A percentile compares a stretch with the other conserved stretches of the same genome.
These are phyloP conservation scores for Gephyroberyx darwinii DNA, from an alignment of 2,797 vertebrate genomes.

Conservation along the genomic window DNA sequence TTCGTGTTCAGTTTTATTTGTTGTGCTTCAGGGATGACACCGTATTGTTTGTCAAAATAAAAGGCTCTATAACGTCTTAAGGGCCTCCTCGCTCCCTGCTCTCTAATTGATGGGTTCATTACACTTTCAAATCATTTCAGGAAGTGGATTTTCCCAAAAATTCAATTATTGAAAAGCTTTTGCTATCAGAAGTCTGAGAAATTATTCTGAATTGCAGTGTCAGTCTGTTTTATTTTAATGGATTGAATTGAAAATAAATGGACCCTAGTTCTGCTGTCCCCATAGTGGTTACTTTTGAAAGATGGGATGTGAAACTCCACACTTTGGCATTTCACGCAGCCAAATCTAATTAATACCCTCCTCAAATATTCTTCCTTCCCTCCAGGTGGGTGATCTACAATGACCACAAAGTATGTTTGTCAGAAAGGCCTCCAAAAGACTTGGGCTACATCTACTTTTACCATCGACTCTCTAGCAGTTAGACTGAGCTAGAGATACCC, in stretches of 20 bases:
- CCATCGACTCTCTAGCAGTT: slow-evolving; percentile 92
- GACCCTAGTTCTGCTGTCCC: slow-evolving; percentile 6
- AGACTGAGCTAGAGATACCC: slow-evolving; percentile 66
- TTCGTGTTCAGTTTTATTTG: not conserved
- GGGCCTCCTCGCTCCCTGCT: too few species aligned
- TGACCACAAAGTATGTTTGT: slow-evolving; percentile 97
- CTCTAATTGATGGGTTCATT: too few species aligned
- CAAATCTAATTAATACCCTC: not conserved
- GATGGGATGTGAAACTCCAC: not conserved
- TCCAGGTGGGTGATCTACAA: slow-evolving; percentile 99
- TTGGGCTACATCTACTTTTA: slow-evolving; percentile 99
- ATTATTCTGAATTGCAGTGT: slow-evolving; percentile 5
- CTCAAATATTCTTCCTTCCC: slow-evolving; percentile 23
- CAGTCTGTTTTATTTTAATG: not conserved
- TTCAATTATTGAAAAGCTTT: not conserved
- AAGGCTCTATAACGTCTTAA: too few species aligned
- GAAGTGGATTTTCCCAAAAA: not conserved
- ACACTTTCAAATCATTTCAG: not conserved
- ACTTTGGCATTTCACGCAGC: not conserved
- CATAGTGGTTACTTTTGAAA: not conserved
- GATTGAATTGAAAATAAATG: slow-evolving; percentile 16
- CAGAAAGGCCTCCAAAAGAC: slow-evolving; percentile 96
- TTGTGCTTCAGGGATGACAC: slow-evolving; percentile 4
- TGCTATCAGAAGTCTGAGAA: slow-evolving; percentile 14
- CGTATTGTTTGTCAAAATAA: slow-evolving; percentile 1